Base-by-base conservation (phyloP, 2,797 vertebrate species). In the Dicrostonyx torquatus region DNA sequence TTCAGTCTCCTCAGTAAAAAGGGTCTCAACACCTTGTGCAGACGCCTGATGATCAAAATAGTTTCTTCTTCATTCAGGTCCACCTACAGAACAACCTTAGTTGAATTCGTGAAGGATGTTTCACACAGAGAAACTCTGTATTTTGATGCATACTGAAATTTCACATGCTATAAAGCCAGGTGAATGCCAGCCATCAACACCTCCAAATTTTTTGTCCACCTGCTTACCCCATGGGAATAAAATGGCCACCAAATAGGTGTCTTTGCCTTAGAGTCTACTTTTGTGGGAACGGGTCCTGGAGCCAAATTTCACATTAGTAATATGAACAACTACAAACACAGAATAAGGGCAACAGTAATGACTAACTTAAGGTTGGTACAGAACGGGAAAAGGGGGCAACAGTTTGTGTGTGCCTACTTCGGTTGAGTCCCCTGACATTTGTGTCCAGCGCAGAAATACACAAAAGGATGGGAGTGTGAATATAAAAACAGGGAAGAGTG, bases 41-140 rank as follows among this genome's bases (percentile, higher is more conserved):
- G 98, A 98, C 99, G 99, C 31, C 99, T 98, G 92, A 99, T 99
- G 97, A 99, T 99, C 97, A 99, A 96, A 95, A 99, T 99, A 37
- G 99, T 99, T 98, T 99, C 99, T 94, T 99, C 99, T 95, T 99
- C 99, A 94, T 99, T 99, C 96, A 99, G 98, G 97, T 99, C 99
- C 97, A 99, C 99, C 99, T 99, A 95, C 10, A 96, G 53, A 90
- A 97, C 60, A 94, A 93, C 1, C 89, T 84, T 14, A 34, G 78
- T n/a, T 95, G 90, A 97, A 45, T 62, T 79, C 76, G 64, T 73
- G 50, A 77, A 80, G 40, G 11, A 31, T 43, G 9, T 14, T 70
- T 94, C 53, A 78, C 31, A 34, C 22, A 87, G 68, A 58, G 76
- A 88, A 31, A n/a, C 31, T 84, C 40, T 18, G 50, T 20, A 24